Percentiles rank a stretch among this genome's conserved stretches.
These are phyloP conservation scores for Kryptopterus vitreolus DNA, from an alignment of 2,797 vertebrate genomes.

Conservation along the genomic window DNA sequence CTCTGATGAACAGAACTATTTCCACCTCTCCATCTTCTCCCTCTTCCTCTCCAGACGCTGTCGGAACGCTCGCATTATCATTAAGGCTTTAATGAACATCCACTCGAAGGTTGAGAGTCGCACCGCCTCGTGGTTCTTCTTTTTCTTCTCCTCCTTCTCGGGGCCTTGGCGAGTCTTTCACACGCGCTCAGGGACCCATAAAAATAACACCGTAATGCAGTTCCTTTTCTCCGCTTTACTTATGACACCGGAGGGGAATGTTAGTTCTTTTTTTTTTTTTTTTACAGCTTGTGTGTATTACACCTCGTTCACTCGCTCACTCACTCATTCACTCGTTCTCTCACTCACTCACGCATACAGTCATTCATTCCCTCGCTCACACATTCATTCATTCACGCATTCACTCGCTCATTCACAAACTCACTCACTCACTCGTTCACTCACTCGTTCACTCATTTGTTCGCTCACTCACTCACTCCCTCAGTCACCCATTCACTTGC, in stretches of 20 bases:
- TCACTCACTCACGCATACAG: too few species aligned
- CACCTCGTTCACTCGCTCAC: too few species aligned
- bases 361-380: too few species aligned
- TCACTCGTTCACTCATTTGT: too few species aligned
- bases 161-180: neutral
- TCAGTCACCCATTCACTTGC: too few species aligned
- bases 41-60: neutral
- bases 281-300: neutral
- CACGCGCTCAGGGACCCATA: constrained; percentile 20
- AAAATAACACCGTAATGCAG: constrained; percentile 19
- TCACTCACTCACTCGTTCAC: too few species aligned
- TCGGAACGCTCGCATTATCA: constrained; percentile 8
- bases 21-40: neutral
- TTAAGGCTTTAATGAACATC: constrained; percentile 37
- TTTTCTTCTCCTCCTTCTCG: too few species aligned
- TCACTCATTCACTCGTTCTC: too few species aligned
- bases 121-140: constrained; percentile 16
- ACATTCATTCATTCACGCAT: too few species aligned
- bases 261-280: neutral
- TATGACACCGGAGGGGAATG: neutral
- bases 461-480: too few species aligned
- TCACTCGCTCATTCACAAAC: too few species aligned
- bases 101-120: constrained; percentile 5
- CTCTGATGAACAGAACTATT: neutral
- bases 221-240: constrained; percentile 18